Evolutionary conservation across 2,888 invertebrate species (phyloP).

Genomic region (Phyto melanocephala): DNA sequence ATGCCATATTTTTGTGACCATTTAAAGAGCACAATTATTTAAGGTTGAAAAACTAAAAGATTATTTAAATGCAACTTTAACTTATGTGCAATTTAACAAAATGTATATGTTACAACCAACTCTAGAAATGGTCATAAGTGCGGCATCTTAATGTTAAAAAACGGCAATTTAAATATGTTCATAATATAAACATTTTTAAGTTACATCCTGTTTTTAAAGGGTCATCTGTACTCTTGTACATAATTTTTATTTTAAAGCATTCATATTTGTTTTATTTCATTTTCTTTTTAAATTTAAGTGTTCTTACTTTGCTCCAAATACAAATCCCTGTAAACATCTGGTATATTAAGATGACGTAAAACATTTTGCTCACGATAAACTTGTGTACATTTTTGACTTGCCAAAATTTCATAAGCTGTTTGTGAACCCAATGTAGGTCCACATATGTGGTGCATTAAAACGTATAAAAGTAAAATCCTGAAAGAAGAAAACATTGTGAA

Average conservation of each 20-base stretch:
- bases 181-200: too few species aligned
- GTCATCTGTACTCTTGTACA: neutral
- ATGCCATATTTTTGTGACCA: too few species aligned
- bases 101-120: too few species aligned
- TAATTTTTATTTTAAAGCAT: neutral
- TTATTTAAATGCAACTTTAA: too few species aligned
- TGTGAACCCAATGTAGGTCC: conserved; percentile 68
- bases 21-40: too few species aligned
- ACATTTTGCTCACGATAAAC: conserved; percentile 73
- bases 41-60: too few species aligned
- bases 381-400: conserved; percentile 70
- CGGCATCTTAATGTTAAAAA: too few species aligned
- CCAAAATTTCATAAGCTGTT: conserved; percentile 69
- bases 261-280: neutral
- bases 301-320: conserved; percentile 75
- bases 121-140: too few species aligned
- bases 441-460: conserved; percentile 74
- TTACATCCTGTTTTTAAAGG: neutral
- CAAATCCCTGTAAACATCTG: conserved; percentile 73
- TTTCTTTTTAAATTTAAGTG: neutral
- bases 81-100: too few species aligned
- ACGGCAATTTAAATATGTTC: too few species aligned
- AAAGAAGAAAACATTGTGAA: neutral
- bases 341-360: conserved; percentile 71
- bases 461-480: conserved; percentile 73